These are phyloP conservation scores for Cryptocephalus moraei DNA, from an alignment of 2,888 invertebrate species.

Conservation along the genomic window DNA sequence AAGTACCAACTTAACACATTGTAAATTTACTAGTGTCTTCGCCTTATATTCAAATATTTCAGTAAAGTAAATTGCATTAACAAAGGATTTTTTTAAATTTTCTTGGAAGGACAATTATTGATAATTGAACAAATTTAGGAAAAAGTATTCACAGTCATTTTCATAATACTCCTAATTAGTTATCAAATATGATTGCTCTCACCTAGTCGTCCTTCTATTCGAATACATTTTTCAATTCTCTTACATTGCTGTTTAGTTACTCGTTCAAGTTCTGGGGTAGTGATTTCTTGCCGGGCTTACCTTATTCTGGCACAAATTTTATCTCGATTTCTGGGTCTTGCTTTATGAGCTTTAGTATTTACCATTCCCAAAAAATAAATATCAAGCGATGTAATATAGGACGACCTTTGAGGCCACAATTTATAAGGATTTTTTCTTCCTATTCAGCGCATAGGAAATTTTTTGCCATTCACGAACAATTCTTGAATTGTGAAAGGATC, in stretches of 20 bases:
- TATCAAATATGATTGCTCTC: not conserved
- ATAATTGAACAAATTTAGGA: not conserved
- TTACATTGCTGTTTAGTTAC: not conserved
- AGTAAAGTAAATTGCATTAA: not conserved
- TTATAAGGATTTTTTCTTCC: not conserved
- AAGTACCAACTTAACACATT: not conserved
- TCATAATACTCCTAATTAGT: not conserved
- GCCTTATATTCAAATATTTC: not conserved
- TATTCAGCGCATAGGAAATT: not conserved
- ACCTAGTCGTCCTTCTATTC: not conserved
- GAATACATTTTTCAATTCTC: not conserved
- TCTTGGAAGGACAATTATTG: not conserved
- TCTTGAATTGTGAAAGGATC: not conserved
- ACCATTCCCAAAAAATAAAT: too few species aligned
- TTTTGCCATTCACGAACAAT: not conserved
- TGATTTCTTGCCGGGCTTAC: too few species aligned
- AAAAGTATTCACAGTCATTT: not conserved
- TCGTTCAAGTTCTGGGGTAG: not conserved
- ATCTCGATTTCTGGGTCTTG: too few species aligned
- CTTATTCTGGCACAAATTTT: too few species aligned
- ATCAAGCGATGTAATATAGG: too few species aligned
- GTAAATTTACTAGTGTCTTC: not conserved
- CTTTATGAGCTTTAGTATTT: too few species aligned
- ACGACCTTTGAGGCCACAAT: too few species aligned
- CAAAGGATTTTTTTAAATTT: not conserved